phyloP scores from a whole-genome alignment of 2,797 vertebrate genomes.

The Silurus aristotelis region DNA sequence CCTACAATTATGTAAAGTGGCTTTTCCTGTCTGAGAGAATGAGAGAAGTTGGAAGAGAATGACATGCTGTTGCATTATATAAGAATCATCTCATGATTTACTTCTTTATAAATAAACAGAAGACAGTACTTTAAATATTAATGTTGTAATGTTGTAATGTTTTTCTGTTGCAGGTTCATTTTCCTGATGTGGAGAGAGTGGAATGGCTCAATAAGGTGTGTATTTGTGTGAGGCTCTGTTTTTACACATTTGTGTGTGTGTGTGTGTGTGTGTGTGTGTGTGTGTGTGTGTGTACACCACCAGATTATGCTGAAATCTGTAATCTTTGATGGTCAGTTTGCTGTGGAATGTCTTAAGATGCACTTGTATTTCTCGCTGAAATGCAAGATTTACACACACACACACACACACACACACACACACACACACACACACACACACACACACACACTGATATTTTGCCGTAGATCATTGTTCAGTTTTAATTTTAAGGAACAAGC shows the following conservation, averaged over 20 bases:
- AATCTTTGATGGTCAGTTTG: neutral
- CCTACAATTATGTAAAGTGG: slow-evolving; percentile 8
- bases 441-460: neutral
- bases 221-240: slow-evolving; percentile 67
- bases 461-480: neutral
- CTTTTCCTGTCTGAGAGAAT: slow-evolving; percentile 12
- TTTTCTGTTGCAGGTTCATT: slow-evolving; percentile 84
- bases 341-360: neutral
- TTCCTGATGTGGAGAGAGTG: slow-evolving; percentile 95
- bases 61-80: neutral
- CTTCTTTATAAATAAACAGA: neutral
- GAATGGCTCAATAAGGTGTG: slow-evolving; percentile 97
- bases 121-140: too few relatives aligned
- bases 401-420: neutral
- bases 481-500: neutral
- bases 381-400: neutral
- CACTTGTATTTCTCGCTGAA: neutral
- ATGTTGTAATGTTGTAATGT: neutral
- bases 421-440: neutral
- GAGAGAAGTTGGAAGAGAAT: neutral
- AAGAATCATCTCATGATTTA: neutral
- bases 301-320: neutral
- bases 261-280: too few relatives aligned
- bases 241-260: neutral
- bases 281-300: too few relatives aligned